Conservation (phyloP, 2,888 invertebrate species). For the Acrocyrtus sp. region DNA sequence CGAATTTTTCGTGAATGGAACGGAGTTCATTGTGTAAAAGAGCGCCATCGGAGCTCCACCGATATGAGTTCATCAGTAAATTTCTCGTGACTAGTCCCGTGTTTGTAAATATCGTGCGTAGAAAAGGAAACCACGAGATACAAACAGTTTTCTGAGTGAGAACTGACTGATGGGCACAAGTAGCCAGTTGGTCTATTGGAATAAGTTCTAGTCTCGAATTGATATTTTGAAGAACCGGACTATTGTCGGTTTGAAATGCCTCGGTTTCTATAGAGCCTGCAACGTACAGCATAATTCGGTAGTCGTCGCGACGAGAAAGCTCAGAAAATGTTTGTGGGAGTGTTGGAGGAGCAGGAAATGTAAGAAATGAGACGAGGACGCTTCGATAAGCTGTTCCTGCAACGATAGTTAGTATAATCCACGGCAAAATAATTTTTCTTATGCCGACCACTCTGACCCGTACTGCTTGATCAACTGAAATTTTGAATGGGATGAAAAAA, state of each 20-base stretch:
- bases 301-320: not conserved
- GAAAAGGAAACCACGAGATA: not conserved
- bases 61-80: not conserved
- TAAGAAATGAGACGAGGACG: not conserved
- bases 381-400: not conserved
- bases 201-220: not conserved
- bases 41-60: not conserved
- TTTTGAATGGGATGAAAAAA: not conserved
- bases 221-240: not conserved
- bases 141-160: not conserved
- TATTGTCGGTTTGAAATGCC: not conserved
- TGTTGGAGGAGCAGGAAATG: not conserved
- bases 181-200: not conserved
- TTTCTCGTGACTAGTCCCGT: not conserved
- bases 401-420: not conserved
- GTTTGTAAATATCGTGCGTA: not conserved
- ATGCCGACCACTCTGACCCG: no score
- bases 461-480: not conserved
- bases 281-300: not conserved
- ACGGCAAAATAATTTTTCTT: not conserved
- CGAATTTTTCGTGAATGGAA: not conserved
- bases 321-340: not conserved
- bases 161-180: not conserved
- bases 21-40: not conserved
- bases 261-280: not conserved